These are phyloP conservation scores for Ctenosaura bakeri DNA, from an alignment of 2,797 vertebrate genomes.

Conservation along the genomic window DNA sequence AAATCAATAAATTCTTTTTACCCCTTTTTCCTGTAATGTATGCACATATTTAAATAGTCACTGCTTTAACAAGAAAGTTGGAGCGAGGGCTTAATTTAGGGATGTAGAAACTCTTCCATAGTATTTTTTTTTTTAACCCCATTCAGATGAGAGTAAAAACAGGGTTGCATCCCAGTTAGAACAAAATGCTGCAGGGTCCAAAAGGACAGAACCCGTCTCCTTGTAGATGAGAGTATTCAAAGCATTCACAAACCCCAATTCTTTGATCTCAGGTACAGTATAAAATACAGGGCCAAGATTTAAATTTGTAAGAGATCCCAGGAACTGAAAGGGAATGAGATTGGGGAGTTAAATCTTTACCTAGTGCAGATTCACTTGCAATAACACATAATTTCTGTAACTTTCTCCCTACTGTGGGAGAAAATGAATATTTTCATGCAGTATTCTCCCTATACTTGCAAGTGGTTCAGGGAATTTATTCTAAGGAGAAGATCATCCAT, in stretches of 20 bases:
- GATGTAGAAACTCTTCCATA: not conserved
- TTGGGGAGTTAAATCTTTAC: too few relatives aligned
- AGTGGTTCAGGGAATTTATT: too few relatives aligned
- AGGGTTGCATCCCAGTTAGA: not conserved
- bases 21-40: constrained; percentile 50
- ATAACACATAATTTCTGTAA: too few relatives aligned
- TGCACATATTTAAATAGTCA: constrained; percentile 57
- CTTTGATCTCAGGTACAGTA: not conserved
- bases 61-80: constrained; percentile 45
- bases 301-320: not conserved
- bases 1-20: constrained; percentile 72
- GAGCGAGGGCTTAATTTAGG: constrained; percentile 10
- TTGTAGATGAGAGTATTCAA: not conserved
- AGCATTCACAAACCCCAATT: not conserved
- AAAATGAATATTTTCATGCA: too few relatives aligned
- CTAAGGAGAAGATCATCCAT: too few relatives aligned
- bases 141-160: not conserved
- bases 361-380: too few relatives aligned
- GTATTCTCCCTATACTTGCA: too few relatives aligned
- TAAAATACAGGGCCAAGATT: not conserved
- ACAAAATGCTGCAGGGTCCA: not conserved
- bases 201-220: not conserved
- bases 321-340: not conserved
- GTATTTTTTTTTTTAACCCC: not conserved
- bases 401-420: too few relatives aligned